Percentiles rank a stretch among this genome's conserved stretches.
phyloP scores from a whole-genome alignment of 2,888 invertebrate genomes.

The Eupithecia tripunctaria region DNA sequence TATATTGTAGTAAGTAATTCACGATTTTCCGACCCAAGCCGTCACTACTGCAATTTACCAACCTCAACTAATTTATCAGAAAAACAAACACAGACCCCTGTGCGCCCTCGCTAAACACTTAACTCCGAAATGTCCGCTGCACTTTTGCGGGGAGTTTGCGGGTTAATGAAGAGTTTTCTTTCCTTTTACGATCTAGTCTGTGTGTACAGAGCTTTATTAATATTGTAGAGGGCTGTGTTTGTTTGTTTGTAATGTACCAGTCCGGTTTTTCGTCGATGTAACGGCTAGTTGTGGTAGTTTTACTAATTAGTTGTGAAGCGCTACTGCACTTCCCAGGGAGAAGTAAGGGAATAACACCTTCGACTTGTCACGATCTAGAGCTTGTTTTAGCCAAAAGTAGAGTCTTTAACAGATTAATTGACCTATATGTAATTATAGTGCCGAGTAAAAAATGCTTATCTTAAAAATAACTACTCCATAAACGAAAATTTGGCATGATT shows the following conservation, averaged over 20 bases:
- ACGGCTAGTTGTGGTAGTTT: background rate
- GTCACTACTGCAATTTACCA: background rate
- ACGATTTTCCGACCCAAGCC: background rate
- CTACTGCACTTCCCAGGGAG: no score
- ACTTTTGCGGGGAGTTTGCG: constrained; percentile 51
- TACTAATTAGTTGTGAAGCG: background rate
- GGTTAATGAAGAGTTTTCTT: constrained; percentile 65
- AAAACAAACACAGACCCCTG: constrained; percentile 31
- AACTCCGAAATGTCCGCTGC: constrained; percentile 22
- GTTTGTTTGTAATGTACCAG: constrained; percentile 1
- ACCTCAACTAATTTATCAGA: constrained; percentile 4
- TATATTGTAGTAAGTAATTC: background rate
- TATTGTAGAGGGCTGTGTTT: background rate
- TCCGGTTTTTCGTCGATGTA: background rate
- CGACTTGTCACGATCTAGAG: no score
- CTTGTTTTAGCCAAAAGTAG: no score
- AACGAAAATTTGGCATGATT: no score
- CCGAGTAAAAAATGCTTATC: background rate
- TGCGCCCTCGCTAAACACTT: constrained; percentile 11
- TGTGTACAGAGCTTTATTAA: constrained; percentile 21
- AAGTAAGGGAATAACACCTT: no score
- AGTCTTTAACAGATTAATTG: background rate
- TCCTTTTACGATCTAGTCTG: constrained; percentile 35
- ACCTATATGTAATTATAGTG: background rate
- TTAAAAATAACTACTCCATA: no score